A percentile compares a stretch with the other conserved stretches of the same genome.
Conservation (phyloP, 2,797 vertebrate species). For the Glossophaga mutica region DNA sequence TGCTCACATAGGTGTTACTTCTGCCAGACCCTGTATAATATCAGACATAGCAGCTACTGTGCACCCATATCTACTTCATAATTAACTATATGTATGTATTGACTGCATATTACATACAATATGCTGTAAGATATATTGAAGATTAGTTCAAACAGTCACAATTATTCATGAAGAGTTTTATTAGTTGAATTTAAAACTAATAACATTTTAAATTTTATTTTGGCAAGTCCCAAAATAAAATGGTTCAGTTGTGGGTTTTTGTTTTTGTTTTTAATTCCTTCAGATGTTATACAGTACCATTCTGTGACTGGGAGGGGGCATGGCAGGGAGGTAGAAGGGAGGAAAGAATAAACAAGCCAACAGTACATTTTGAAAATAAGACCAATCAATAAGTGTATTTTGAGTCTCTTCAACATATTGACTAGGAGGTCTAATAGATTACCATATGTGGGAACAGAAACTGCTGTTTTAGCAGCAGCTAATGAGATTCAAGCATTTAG, state of each 20-base stretch:
- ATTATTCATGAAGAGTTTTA: neutral
- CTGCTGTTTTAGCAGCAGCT: neutral
- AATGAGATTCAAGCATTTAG: neutral
- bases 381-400: neutral
- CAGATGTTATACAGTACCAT: neutral
- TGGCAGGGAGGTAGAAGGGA: neutral
- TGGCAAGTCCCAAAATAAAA: neutral
- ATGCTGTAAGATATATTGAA: neutral
- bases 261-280: neutral
- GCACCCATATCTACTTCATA: neutral
- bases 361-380: conserved; percentile 17
- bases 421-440: neutral
- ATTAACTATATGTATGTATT: neutral
- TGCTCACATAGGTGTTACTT: too few relatives aligned
- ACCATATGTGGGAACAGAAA: neutral
- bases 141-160: neutral
- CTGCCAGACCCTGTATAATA: neutral
- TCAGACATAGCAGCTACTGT: neutral
- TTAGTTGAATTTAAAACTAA: neutral
- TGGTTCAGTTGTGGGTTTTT: neutral
- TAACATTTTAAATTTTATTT: neutral
- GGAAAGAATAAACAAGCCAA: neutral
- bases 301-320: neutral
- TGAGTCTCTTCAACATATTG: conserved; percentile 9
- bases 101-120: neutral